Conservation (phyloP, 2,888 invertebrate species). For the Scaptodrosophila latifasciaeformis region DNA sequence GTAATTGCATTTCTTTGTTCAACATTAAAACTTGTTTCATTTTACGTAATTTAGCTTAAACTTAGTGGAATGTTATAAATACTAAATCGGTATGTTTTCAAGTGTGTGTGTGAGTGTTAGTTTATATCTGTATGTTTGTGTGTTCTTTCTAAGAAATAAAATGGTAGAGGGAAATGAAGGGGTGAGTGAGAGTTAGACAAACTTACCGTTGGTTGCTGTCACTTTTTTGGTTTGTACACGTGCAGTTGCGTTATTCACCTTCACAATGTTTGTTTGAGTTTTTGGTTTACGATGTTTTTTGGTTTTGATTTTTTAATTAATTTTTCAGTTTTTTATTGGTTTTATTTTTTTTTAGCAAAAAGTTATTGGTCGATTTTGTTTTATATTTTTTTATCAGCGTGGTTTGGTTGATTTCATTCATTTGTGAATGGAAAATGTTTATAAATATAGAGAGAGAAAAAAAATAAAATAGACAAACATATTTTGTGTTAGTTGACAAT, state of each 20-base stretch:
- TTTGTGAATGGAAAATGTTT: no score
- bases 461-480: slow-evolving; percentile 52
- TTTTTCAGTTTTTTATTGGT: slow-evolving; percentile 4
- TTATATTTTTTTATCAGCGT: slow-evolving; percentile 43
- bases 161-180: slow-evolving; percentile 29
- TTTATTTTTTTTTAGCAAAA: slow-evolving; percentile 5
- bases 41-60: slow-evolving; percentile 43
- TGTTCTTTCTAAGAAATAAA: slow-evolving; percentile 6
- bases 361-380: slow-evolving; percentile 1
- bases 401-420: slow-evolving; percentile 27
- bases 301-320: slow-evolving; percentile 5
- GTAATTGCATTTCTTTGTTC: slow-evolving; percentile 68
- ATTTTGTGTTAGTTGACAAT: slow-evolving; percentile 63
- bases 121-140: slow-evolving; percentile 17
- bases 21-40: slow-evolving; percentile 61
- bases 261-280: slow-evolving; percentile 63
- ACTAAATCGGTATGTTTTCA: no score
- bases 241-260: slow-evolving; percentile 99
- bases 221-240: slow-evolving; percentile 98
- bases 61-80: no score
- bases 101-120: slow-evolving; percentile 6
- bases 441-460: slow-evolving; percentile 31
- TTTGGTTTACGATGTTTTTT: no score
- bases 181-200: slow-evolving; percentile 31
- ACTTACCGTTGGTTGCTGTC: slow-evolving; percentile 92